Evolutionary conservation across 1,140 invertebrate genomes (phyloP).

Genomic region (Drosophila pseudoananassae): DNA sequence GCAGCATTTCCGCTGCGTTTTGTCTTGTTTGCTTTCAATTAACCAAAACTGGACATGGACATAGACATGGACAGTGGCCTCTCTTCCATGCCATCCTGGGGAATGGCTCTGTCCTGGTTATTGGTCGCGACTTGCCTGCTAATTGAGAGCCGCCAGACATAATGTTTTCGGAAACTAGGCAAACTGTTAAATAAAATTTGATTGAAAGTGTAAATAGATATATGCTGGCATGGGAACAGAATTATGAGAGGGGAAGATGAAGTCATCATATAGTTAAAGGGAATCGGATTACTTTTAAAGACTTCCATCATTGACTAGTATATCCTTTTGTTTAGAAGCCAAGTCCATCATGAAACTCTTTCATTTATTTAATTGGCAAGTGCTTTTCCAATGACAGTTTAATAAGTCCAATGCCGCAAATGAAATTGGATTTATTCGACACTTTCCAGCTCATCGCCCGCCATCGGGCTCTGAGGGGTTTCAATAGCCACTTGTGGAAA

Average conservation of each 20-base stretch:
- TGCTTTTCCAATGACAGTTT: slow-evolving; percentile 42
- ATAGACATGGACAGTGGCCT: slow-evolving; percentile 7
- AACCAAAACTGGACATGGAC: slow-evolving; percentile 63
- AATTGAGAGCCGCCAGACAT: slow-evolving; percentile 67
- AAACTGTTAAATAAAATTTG: slow-evolving; percentile 48
- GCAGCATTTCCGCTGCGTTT: slow-evolving; percentile 67
- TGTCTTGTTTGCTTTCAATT: slow-evolving; percentile 80
- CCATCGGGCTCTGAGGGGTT: slow-evolving; percentile 17
- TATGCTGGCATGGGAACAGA: slow-evolving; percentile 32
- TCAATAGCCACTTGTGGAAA: slow-evolving; percentile 58
- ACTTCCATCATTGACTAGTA: not conserved
- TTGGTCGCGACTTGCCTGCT: slow-evolving; percentile 40
- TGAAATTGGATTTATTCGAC: slow-evolving; percentile 47
- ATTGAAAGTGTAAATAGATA: slow-evolving; percentile 48
- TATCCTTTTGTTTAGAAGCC: not conserved
- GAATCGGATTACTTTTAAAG: not conserved
- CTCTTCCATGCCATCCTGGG: not conserved
- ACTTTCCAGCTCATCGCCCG: slow-evolving; percentile 48
- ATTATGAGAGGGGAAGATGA: not conserved
- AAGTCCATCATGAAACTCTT: slow-evolving; percentile 46
- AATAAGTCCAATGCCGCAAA: slow-evolving; percentile 40
- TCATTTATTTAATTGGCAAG: slow-evolving; percentile 28
- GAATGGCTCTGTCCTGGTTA: not conserved
- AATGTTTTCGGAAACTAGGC: slow-evolving; percentile 42
- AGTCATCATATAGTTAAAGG: slow-evolving; percentile 1